A percentile compares a stretch with the other conserved stretches of the same genome.
Evolutionary conservation across 2,888 invertebrate species (phyloP).

Genomic region (Polyommatus icarus): DNA sequence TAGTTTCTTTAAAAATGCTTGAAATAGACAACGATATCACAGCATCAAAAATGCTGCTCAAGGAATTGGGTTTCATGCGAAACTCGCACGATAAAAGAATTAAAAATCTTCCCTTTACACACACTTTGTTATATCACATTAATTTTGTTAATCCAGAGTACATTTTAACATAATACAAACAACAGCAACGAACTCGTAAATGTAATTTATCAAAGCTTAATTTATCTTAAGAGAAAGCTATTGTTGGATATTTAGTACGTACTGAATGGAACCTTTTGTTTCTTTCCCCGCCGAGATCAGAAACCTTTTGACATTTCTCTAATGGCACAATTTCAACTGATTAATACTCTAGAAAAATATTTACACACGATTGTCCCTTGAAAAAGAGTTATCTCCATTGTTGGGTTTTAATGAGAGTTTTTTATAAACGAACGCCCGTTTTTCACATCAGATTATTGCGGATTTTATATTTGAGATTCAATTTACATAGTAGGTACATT

Average conservation of each 20-base stretch:
- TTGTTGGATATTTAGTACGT: slow-evolving; percentile 30
- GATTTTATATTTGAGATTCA: slow-evolving; percentile 11
- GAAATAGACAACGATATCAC: neutral
- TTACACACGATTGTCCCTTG: slow-evolving; percentile 46
- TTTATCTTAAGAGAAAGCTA: slow-evolving; percentile 71
- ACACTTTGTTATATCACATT: neutral
- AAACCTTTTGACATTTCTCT: slow-evolving; percentile 72
- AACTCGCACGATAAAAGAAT: neutral
- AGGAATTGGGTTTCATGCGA: neutral
- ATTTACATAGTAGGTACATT: neutral
- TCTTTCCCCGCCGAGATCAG: slow-evolving; percentile 40
- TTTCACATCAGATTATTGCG: neutral
- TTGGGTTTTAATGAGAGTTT: slow-evolving; percentile 50
- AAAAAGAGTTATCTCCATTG: slow-evolving; percentile 37
- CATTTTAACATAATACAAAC: slow-evolving; percentile 60
- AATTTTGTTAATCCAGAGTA: slow-evolving; percentile 1
- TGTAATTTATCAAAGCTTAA: slow-evolving; percentile 61
- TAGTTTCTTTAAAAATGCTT: too few relatives aligned
- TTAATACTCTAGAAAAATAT: slow-evolving; percentile 52
- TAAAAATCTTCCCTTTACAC: neutral
- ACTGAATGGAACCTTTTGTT: slow-evolving; percentile 61
- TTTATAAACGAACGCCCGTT: slow-evolving; percentile 15
- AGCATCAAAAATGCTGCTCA: too few relatives aligned
- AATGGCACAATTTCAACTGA: slow-evolving; percentile 75
- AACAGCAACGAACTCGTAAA: slow-evolving; percentile 62